phyloP scores from a whole-genome alignment of 1,140 invertebrate species.

The Conus betulinus region DNA sequence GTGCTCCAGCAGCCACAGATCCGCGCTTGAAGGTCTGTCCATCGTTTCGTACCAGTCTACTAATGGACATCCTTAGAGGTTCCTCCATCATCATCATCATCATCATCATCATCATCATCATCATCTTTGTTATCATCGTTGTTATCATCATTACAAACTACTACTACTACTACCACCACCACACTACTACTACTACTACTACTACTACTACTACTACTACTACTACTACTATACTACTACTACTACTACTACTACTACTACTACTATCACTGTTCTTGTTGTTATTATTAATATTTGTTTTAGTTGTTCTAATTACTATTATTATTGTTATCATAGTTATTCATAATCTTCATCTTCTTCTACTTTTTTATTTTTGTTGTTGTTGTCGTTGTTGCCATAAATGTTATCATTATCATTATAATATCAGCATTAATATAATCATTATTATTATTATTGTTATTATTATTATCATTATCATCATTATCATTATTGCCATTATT shows the following conservation, averaged over 20 bases:
- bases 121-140: not conserved
- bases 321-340: not conserved
- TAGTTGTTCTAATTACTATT: not conserved
- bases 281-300: not conserved
- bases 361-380: too few relatives aligned
- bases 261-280: not conserved
- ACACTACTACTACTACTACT: not conserved
- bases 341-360: not conserved
- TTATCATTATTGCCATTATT: too few relatives aligned
- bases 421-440: too few relatives aligned
- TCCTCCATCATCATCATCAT: not conserved
- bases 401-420: too few relatives aligned
- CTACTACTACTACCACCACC: not conserved
- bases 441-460: too few relatives aligned
- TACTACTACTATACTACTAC: conserved; percentile 26
- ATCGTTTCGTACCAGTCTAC: too few relatives aligned
- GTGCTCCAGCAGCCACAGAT: too few relatives aligned
- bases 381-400: too few relatives aligned
- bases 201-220: conserved; percentile 3
- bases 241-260: conserved; percentile 9
- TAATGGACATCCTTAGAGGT: too few relatives aligned
- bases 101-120: conserved; percentile 16
- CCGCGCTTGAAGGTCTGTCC: too few relatives aligned
- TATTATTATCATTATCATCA: too few relatives aligned
- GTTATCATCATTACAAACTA: conserved; percentile 3